A percentile compares a stretch with the other conserved stretches of the same genome.
These are phyloP conservation scores for Campopleginae sp. DNA, from an alignment of 2,888 invertebrate species.

Conservation along the genomic window DNA sequence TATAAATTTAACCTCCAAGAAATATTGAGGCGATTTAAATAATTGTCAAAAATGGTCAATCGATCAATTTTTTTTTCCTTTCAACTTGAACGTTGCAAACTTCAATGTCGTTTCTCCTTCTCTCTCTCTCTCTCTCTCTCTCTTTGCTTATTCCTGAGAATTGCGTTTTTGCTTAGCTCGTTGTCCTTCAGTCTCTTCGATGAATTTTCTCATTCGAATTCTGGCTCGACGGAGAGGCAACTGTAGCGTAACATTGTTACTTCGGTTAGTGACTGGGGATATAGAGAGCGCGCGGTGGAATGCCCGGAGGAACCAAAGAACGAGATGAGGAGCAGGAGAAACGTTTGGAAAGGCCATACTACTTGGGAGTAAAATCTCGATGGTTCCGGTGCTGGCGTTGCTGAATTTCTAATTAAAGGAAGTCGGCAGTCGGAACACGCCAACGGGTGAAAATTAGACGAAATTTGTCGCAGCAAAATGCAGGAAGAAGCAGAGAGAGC, in stretches of 20 bases:
- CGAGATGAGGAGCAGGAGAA: not conserved
- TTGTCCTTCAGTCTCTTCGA: not conserved
- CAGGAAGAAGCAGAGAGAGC: constrained; percentile 1
- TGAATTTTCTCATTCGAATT: not conserved
- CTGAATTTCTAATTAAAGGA: constrained; percentile 81
- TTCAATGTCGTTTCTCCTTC: too few species aligned
- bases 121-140: not conserved
- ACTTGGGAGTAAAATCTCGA: constrained; percentile 74
- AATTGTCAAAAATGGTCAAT: too few species aligned
- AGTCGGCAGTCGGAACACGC: constrained; percentile 70
- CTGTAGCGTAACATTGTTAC: constrained; percentile 3
- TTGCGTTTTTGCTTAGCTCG: not conserved
- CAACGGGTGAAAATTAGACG: constrained; percentile 79
- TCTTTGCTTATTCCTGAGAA: not conserved
- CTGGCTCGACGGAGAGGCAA: not conserved
- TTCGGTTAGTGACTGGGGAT: constrained; percentile 15
- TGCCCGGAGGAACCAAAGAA: constrained; percentile 13
- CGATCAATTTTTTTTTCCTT: too few species aligned
- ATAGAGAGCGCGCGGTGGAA: not conserved
- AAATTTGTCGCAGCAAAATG: constrained; percentile 78
- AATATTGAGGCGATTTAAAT: too few species aligned
- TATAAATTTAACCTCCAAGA: too few species aligned
- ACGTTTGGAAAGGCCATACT: constrained; percentile 32
- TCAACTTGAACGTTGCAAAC: too few species aligned
- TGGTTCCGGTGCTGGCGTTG: constrained; percentile 67